Percentiles rank a stretch among this genome's conserved stretches.
Conservation (phyloP, 2,888 invertebrate species). For the Idaea biselata region DNA sequence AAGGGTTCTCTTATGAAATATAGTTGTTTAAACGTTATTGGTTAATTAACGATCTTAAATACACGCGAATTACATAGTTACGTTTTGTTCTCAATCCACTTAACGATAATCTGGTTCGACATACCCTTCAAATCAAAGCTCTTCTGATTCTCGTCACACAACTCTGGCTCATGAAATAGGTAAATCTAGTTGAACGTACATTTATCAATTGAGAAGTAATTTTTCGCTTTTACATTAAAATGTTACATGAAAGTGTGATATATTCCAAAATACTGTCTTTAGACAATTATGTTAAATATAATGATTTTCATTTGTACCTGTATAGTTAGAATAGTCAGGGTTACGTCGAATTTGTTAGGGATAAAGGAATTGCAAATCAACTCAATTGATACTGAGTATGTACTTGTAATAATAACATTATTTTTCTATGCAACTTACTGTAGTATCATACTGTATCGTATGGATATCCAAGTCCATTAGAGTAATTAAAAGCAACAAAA, state of each 20-base stretch:
- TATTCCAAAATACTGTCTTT: slow-evolving; percentile 16
- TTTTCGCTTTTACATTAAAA: slow-evolving; percentile 29
- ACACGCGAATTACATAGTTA: too few relatives aligned
- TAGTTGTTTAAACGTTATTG: too few relatives aligned
- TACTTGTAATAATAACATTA: slow-evolving; percentile 15
- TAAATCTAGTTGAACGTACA: neutral
- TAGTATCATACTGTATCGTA: neutral
- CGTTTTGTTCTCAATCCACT: too few relatives aligned
- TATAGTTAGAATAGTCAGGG: slow-evolving; percentile 20
- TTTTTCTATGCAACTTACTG: neutral
- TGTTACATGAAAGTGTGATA: slow-evolving; percentile 6
- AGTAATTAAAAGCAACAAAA: neutral
- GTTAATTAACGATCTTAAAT: too few relatives aligned
- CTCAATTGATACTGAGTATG: slow-evolving; percentile 43
- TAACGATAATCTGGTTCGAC: too few relatives aligned
- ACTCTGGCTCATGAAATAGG: neutral
- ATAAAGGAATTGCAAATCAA: slow-evolving; percentile 26
- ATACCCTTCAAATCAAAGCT: too few relatives aligned
- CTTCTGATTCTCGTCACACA: neutral
- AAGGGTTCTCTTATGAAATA: too few relatives aligned
- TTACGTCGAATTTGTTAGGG: slow-evolving; percentile 29
- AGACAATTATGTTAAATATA: slow-evolving; percentile 23
- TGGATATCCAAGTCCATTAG: neutral
- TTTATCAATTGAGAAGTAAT: slow-evolving; percentile 11
- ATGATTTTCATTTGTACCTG: slow-evolving; percentile 25